phyloP scores from a whole-genome alignment of 2,888 invertebrate genomes.

The Drosophila koepferae region DNA sequence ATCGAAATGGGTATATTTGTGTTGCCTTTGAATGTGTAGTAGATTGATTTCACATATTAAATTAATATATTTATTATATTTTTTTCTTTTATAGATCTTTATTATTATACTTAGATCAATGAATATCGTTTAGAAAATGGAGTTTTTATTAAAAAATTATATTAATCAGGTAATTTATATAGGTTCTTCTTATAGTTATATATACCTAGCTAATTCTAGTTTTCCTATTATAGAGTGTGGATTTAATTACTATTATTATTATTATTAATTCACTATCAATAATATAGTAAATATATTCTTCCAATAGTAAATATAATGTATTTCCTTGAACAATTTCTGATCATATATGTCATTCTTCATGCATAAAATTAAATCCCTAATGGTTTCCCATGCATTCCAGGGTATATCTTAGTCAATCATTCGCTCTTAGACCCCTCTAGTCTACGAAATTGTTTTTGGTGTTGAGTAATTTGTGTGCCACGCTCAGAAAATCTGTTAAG shows the following conservation, averaged over 20 bases:
- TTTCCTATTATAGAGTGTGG: not conserved
- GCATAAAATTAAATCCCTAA: too few species aligned
- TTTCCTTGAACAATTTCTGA: not conserved
- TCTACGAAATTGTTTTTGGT: slow-evolving; percentile 45
- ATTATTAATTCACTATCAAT: too few species aligned
- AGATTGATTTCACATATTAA: too few species aligned
- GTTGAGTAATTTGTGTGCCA: slow-evolving; percentile 76
- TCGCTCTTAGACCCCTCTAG: not conserved
- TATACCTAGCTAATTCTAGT: not conserved
- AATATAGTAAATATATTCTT: too few species aligned
- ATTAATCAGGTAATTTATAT: too few species aligned
- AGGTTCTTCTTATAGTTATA: not conserved
- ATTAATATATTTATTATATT: not conserved
- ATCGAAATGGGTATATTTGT: not conserved
- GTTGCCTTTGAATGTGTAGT: not conserved
- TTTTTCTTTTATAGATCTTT: not conserved
- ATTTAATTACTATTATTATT: too few species aligned
- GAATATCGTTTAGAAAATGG: not conserved
- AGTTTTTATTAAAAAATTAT: not conserved
- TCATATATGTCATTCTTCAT: too few species aligned
- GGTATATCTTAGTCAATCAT: not conserved
- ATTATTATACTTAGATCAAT: not conserved
- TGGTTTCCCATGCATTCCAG: not conserved
- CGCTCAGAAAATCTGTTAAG: slow-evolving; percentile 73
- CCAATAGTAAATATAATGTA: too few species aligned